Base-by-base conservation (phyloP, 2,797 vertebrate genomes). In the Microhierax caerulescens region DNA sequence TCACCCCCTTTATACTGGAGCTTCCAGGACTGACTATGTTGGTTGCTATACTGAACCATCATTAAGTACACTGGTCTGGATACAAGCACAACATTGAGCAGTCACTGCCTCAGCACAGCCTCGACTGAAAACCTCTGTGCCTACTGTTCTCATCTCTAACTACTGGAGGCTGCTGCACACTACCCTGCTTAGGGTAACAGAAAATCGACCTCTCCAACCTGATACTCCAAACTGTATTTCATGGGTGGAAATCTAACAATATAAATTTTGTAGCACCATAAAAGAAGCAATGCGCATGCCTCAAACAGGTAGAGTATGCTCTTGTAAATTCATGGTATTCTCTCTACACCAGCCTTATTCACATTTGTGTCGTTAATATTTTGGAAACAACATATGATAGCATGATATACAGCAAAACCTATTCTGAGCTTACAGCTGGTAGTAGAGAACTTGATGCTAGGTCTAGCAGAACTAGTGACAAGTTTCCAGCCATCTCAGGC, bases 51-150 rank as follows among this genome's bases (percentile, higher is more conserved):
- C 2, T 36, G 21, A 89, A 27, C 51, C 28, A 60, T 3, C 2
- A 5, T 5, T 13, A 25, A n/a, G 64, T 7, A 14, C 7, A 11
- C 2, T 3, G 56, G 21, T 36, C 48, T 28, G 47, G 43, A 16
- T 7, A 9, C 0, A 0, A 67, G 50, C 86, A 50, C 17, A 67
- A 68, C 64, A 30, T 2, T 4, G 41, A 78, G 69, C 27, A 54
- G 15, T 4, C 27, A n/a, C 28, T 25, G 67, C 17, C 61, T 36
- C 23, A 27, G 11, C 27, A 32, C 1, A 36, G 53, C 9, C 37
- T 13, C 13, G 54, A 12, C 34, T 37, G 53, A 69, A 61, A 36
- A 41, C 9, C 34, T 41, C 20, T 10, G 28, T 8, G 37, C n/a
- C 32, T 22, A 2, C 30, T 51, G 8, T 6, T 36, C 45, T 41